These are phyloP conservation scores for Corella eumyota DNA, from an alignment of 23 tunicate species.

Conservation along the genomic window DNA sequence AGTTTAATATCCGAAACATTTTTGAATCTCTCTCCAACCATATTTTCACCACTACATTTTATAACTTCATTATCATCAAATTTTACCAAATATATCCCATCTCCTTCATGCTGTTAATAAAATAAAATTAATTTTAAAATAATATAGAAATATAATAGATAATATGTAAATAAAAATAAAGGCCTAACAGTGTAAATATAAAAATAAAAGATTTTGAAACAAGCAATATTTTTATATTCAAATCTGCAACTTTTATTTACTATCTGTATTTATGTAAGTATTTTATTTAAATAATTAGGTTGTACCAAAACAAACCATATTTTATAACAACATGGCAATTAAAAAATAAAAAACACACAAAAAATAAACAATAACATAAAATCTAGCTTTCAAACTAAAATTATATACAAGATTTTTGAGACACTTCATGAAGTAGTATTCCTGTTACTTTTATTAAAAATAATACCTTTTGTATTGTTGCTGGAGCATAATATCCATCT, in stretches of 20 bases:
- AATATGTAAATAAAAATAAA: too few species aligned
- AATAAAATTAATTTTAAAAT: slow-evolving; percentile 6
- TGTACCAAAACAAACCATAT: too few species aligned
- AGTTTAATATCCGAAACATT: slow-evolving; percentile 24
- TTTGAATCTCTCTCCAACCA: slow-evolving; percentile 48
- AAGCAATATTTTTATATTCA: background rate
- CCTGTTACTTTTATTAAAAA: too few species aligned
- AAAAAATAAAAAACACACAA: too few species aligned
- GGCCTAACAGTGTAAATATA: too few species aligned
- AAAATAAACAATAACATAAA: too few species aligned
- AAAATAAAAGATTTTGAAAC: background rate
- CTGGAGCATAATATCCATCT: slow-evolving; percentile 44
- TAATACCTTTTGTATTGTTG: slow-evolving; percentile 43
- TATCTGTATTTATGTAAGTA: background rate
- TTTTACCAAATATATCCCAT: slow-evolving; percentile 15
- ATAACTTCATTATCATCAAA: slow-evolving; percentile 21
- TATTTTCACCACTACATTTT: slow-evolving; percentile 11
- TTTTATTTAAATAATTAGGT: background rate
- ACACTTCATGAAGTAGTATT: too few species aligned
- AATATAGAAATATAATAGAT: background rate
- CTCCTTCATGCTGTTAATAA: slow-evolving; percentile 1
- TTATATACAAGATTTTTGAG: too few species aligned
- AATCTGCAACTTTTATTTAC: background rate
- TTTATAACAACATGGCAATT: too few species aligned
- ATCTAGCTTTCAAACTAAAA: too few species aligned